These are phyloP conservation scores for Diglossa brunneiventris DNA, from an alignment of 2,113 vertebrate genomes.

Conservation along the genomic window DNA sequence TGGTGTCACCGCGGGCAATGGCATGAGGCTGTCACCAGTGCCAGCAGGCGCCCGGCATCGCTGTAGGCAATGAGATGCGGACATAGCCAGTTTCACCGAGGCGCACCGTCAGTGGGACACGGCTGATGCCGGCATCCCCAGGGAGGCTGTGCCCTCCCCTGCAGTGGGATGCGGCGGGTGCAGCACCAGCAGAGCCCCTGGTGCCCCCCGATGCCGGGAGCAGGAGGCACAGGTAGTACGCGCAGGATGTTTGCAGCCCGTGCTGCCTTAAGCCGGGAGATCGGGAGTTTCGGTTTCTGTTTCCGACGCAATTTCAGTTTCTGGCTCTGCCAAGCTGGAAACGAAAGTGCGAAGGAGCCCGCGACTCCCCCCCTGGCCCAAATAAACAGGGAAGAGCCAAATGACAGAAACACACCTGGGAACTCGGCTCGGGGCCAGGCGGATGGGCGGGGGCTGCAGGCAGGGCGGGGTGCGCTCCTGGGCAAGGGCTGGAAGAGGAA, in stretches of 20 bases:
- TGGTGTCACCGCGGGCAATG: neutral
- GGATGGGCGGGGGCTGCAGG: neutral
- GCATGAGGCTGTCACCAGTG: neutral
- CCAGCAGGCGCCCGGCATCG: neutral
- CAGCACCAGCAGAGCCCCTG: neutral
- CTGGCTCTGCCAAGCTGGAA: neutral
- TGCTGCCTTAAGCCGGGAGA: conserved; percentile 2
- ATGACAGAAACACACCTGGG: neutral
- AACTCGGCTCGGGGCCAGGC: neutral
- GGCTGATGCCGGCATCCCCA: neutral
- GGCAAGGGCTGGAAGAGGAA: neutral
- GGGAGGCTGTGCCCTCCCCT: neutral
- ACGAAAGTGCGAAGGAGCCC: neutral
- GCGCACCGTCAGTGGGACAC: fast-evolving
- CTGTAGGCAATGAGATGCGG: neutral
- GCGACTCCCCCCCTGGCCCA: too few species aligned
- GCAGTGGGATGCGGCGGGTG: neutral
- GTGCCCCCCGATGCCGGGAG: neutral
- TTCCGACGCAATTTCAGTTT: neutral
- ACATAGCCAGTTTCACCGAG: fast-evolving
- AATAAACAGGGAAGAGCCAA: neutral
- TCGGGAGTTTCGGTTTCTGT: neutral
- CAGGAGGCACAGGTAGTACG: fast-evolving
- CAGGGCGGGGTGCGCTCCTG: neutral
- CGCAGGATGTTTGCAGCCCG: neutral